A percentile compares a stretch with the other conserved stretches of the same genome.
phyloP scores from a whole-genome alignment of 2,113 vertebrate genomes.

The Atrichornis clamosus region DNA sequence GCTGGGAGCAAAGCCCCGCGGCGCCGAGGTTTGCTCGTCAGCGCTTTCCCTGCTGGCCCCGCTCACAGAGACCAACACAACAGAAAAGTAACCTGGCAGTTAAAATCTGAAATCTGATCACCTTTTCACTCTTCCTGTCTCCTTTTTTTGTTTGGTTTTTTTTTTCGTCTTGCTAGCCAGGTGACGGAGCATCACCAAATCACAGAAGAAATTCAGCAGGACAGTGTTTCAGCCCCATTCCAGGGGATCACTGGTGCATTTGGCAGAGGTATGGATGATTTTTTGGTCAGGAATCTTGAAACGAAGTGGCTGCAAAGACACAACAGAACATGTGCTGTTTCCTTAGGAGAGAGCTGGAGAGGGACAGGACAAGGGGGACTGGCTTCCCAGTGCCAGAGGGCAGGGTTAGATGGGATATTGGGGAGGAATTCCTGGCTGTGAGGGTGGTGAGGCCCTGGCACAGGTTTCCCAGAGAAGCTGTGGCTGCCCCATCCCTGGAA shows the following conservation, averaged over 20 bases:
- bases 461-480: not conserved
- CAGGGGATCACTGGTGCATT: not conserved
- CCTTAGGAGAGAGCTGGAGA: too few species aligned
- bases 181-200: fast-evolving
- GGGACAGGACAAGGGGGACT: not conserved
- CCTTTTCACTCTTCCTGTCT: too few species aligned
- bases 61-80: not conserved
- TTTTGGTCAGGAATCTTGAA: not conserved
- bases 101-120: fast-evolving
- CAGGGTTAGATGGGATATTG: fast-evolving
- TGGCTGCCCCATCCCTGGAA: not conserved
- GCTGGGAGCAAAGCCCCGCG: not conserved
- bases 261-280: not conserved
- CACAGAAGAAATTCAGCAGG: fast-evolving
- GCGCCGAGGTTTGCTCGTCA: not conserved
- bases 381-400: not conserved
- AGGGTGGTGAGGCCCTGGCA: not conserved
- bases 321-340: fast-evolving
- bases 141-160: fast-evolving
- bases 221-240: not conserved
- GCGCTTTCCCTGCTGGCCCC: too few species aligned
- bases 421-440: fast-evolving
- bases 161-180: not conserved
- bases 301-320: not conserved
- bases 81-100: too few species aligned